Evolutionary conservation across 2,113 vertebrate species (phyloP).

Genomic region (Mugil cephalus): DNA sequence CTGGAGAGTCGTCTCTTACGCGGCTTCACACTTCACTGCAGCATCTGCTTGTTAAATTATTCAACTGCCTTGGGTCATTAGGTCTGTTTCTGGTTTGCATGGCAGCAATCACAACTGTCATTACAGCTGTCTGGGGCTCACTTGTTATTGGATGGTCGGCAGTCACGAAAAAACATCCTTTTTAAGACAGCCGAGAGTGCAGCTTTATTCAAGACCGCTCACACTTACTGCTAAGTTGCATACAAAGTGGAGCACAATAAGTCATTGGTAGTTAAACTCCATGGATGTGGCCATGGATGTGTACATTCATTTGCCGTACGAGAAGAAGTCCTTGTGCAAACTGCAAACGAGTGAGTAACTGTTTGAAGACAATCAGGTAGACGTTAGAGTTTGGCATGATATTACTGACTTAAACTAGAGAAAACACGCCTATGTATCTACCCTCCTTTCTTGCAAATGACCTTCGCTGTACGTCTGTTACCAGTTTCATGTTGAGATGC

Average conservation of each 20-base stretch:
- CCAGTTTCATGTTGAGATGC: no score
- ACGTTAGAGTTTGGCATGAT: no score
- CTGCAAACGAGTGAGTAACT: background rate
- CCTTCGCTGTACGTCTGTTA: no score
- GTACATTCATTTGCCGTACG: background rate
- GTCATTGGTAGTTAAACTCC: background rate
- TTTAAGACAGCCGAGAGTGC: background rate
- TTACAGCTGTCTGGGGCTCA: slow-evolving; percentile 28
- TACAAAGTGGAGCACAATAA: background rate
- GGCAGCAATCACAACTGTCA: slow-evolving; percentile 42
- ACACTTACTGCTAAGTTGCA: background rate
- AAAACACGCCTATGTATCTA: no score
- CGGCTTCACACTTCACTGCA: slow-evolving; percentile 42
- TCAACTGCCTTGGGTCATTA: slow-evolving; percentile 57
- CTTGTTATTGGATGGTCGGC: slow-evolving; percentile 22
- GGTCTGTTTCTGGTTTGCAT: slow-evolving; percentile 55
- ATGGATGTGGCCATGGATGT: background rate
- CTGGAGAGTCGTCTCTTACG: slow-evolving; percentile 33
- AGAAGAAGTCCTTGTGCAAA: no score
- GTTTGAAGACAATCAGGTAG: background rate
- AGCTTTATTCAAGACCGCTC: slow-evolving; percentile 14
- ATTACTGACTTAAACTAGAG: no score
- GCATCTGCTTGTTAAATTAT: slow-evolving; percentile 74
- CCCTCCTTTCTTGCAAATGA: no score
- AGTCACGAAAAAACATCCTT: slow-evolving; percentile 13